Evolutionary conservation across 2,113 vertebrate species (phyloP).

Genomic region (Spheniscus mendiculus): DNA sequence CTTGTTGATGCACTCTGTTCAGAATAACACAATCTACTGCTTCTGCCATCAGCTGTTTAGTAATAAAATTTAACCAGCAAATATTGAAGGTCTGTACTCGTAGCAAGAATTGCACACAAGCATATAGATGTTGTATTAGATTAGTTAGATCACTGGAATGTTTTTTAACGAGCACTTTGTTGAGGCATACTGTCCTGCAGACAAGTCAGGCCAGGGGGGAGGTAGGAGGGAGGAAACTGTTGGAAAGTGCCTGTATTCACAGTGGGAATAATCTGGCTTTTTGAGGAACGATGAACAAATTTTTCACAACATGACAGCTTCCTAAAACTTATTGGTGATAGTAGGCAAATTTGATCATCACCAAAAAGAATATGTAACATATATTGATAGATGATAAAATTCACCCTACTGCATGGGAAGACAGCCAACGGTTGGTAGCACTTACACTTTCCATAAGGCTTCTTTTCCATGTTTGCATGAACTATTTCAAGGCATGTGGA

Average conservation of each 20-base stretch:
- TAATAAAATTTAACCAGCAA: not conserved
- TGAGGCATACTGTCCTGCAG: not conserved
- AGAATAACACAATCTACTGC: not conserved
- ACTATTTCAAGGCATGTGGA: not conserved
- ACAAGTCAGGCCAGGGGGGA: rapidly evolving
- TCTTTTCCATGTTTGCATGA: not conserved
- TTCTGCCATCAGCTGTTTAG: not conserved
- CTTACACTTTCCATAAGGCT: not conserved
- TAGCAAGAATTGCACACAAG: not conserved
- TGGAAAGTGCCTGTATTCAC: not conserved
- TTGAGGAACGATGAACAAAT: not conserved
- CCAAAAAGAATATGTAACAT: not conserved
- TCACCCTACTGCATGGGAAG: not conserved
- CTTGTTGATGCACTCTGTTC: not conserved
- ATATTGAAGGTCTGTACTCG: not conserved
- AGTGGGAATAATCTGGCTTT: not conserved
- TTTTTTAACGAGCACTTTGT: not conserved
- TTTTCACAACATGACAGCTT: not conserved
- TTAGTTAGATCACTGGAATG: not conserved
- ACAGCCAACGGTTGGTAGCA: not conserved
- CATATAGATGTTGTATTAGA: not conserved
- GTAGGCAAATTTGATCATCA: not conserved
- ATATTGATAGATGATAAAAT: not conserved
- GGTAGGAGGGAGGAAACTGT: not conserved
- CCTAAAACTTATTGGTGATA: not conserved